These are phyloP conservation scores for Callospermophilus lateralis DNA, from an alignment of 2,113 vertebrate genomes.

Conservation along the genomic window DNA sequence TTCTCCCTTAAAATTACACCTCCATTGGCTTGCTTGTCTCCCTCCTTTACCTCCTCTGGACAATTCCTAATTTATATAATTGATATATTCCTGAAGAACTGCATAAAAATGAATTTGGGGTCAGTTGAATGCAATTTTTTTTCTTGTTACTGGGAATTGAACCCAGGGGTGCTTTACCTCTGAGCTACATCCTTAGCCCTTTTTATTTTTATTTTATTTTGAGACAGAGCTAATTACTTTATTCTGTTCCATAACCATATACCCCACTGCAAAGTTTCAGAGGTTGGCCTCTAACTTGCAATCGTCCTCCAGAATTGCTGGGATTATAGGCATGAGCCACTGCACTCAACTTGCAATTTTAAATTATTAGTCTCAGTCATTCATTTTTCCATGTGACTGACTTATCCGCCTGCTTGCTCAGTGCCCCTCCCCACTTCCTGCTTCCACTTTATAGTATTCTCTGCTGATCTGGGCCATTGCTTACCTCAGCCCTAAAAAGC, in stretches of 20 bases:
- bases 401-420: neutral
- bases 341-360: neutral
- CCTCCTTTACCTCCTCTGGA: neutral
- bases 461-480: neutral
- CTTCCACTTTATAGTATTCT: neutral
- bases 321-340: too few relatives aligned
- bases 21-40: neutral
- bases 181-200: too few relatives aligned
- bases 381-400: neutral
- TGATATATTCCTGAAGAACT: neutral
- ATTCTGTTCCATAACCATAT: too few relatives aligned
- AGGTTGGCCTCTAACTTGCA: too few relatives aligned
- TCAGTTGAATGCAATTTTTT: neutral
- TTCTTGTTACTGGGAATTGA: too few relatives aligned
- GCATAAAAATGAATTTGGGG: neutral
- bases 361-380: neutral
- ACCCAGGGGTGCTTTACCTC: too few relatives aligned
- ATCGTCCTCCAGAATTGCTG: too few relatives aligned
- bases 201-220: too few relatives aligned
- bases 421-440: neutral
- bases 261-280: too few relatives aligned
- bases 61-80: neutral
- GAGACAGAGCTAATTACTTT: too few relatives aligned
- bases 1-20: neutral
- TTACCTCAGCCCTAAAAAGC: constrained; percentile 33